These are phyloP conservation scores for Meliscaeva auricollis DNA, from an alignment of 2,888 invertebrate genomes.

Conservation along the genomic window DNA sequence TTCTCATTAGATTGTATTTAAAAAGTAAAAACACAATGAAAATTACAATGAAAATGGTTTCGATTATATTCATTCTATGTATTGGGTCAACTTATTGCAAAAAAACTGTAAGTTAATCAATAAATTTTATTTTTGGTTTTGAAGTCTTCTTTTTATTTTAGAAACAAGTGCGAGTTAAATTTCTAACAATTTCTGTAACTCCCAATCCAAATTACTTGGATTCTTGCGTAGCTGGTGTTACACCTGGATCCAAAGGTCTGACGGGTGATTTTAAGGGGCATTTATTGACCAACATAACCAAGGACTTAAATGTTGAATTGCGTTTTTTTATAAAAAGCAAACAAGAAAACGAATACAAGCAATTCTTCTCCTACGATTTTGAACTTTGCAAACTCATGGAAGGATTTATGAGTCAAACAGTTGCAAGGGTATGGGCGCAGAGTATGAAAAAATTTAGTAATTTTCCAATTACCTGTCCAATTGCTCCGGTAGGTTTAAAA, in stretches of 20 bases:
- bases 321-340: background rate
- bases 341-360: background rate
- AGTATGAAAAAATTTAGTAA: background rate
- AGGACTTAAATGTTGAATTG: background rate
- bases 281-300: background rate
- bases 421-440: background rate
- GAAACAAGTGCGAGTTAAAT: background rate
- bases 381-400: slow-evolving; percentile 77
- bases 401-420: slow-evolving; percentile 36
- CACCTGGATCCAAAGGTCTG: background rate
- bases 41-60: too few relatives aligned
- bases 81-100: too few relatives aligned
- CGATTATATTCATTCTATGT: too few relatives aligned
- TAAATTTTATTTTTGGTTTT: background rate
- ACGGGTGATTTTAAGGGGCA: background rate
- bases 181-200: background rate
- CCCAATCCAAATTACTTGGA: background rate
- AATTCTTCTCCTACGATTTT: slow-evolving; percentile 77
- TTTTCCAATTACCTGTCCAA: background rate
- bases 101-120: background rate
- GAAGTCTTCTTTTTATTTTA: background rate
- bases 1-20: too few relatives aligned
- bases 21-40: too few relatives aligned
- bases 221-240: background rate
- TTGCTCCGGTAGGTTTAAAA: background rate